Evolutionary conservation across 1,140 invertebrate genomes (phyloP), one percentile per base, ranked within the genome.

Genomic region (Nylanderia fulva): DNA sequence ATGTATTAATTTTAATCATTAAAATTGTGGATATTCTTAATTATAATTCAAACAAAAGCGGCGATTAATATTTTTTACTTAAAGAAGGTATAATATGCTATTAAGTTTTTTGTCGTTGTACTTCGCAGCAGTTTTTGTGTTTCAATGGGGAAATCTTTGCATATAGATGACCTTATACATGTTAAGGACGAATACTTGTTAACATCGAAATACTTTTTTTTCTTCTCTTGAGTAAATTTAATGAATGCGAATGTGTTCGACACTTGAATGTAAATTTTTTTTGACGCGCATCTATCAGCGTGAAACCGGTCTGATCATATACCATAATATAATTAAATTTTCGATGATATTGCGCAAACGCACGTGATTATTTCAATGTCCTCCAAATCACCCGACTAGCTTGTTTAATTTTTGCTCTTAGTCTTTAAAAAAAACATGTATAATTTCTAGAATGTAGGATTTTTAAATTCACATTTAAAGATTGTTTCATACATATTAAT

Each of bases 201-300:
- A 42, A 76, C 74, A 61, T 76, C 11, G 1, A 63, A 76, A 63
- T 63, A 76, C 39, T 63, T 42, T 42, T 42, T 42, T 76, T 76
- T 63, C 39, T 76, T 63, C 39, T 76, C 74, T 63, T 76, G 24
- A 45, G 36, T 0, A 76, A n/a, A 18, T 63, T 3, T 29, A 58
- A 76, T 33, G 36, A 29, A 42, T 42, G 6, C 24, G 2, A 15
- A 4, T 63, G 1, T 48, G 18, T 61, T 9, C 36, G 15, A 13
- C 11, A 21, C 0, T 36, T 61, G 42, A 63, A 61, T 76, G 18
- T 8, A 27, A 72, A 33, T 61, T 21, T 8, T n/a, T 21, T 33
- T 27, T 5, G 39, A n/a, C 11, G 15, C 0, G 9, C 11, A 8
- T 61, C 1, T 6, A n/a, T 39, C 29, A 18, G 33, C 58, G 42